phyloP scores from a whole-genome alignment of 2,113 vertebrate genomes.

The Salminus brasiliensis region DNA sequence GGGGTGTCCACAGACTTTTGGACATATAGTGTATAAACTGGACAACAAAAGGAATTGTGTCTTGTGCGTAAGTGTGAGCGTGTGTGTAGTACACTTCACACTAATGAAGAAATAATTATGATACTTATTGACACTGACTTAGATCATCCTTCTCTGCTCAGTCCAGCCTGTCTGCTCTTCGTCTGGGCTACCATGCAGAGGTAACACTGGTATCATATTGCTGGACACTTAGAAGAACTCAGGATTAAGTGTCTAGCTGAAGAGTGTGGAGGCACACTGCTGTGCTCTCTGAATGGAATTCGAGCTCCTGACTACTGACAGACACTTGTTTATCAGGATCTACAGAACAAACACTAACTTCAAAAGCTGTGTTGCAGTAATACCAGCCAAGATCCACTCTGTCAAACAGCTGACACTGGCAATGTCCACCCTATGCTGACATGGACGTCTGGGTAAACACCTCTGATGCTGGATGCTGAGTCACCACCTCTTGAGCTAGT shows the following conservation, averaged over 20 bases:
- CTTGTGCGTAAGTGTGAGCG: too few relatives aligned
- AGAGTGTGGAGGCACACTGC: not conserved
- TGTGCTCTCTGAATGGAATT: not conserved
- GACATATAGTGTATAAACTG: too few relatives aligned
- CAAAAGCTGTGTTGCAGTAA: not conserved
- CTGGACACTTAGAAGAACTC: not conserved
- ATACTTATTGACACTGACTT: not conserved
- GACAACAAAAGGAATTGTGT: too few relatives aligned
- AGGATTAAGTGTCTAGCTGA: not conserved
- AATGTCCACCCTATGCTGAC: not conserved
- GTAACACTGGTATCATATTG: not conserved
- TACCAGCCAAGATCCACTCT: constrained; percentile 17
- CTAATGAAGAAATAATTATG: too few relatives aligned
- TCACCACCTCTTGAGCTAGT: constrained; percentile 2
- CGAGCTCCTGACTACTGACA: not conserved
- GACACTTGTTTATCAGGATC: constrained; percentile 4
- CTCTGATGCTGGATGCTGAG: constrained; percentile 11
- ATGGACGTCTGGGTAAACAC: constrained; percentile 1
- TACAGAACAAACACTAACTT: not conserved
- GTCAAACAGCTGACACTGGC: constrained; percentile 37
- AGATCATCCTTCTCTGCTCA: not conserved
- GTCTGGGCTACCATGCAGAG: not conserved
- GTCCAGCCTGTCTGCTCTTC: not conserved
- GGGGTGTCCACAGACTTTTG: too few relatives aligned
- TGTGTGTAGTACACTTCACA: too few relatives aligned